Conservation (phyloP, 2,113 vertebrate species). For the Hemiprocne comata region DNA sequence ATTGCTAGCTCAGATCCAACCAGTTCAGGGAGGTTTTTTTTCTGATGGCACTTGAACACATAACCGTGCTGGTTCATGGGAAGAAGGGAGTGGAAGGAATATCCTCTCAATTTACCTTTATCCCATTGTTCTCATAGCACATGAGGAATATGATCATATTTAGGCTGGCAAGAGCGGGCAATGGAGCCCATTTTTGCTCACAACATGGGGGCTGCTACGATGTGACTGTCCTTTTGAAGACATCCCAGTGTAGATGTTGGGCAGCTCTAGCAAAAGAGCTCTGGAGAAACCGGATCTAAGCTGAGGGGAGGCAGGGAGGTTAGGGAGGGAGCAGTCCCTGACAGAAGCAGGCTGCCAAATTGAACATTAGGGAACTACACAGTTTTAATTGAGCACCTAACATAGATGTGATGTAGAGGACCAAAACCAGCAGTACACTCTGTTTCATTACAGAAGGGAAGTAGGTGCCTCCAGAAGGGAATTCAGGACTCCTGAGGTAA, state of each 20-base stretch:
- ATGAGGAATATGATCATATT: not conserved
- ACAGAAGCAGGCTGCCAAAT: not conserved
- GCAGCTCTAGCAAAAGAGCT: not conserved
- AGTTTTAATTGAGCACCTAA: not conserved
- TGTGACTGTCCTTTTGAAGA: not conserved
- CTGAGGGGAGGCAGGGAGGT: not conserved
- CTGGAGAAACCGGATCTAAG: not conserved
- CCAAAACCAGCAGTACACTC: not conserved
- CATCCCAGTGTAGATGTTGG: not conserved
- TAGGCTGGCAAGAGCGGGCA: not conserved
- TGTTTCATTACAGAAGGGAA: not conserved
- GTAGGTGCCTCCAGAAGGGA: not conserved
- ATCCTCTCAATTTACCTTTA: conserved; percentile 17
- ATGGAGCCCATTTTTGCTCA: fast-evolving
- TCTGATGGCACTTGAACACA: not conserved
- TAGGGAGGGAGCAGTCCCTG: not conserved
- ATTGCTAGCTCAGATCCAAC: not conserved
- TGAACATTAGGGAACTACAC: not conserved
- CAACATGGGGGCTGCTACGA: not conserved
- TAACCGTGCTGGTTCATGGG: not conserved
- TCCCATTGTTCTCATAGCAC: not conserved
- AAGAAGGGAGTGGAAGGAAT: not conserved
- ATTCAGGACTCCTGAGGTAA: not conserved
- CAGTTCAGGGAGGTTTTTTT: not conserved
- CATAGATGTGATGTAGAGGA: not conserved